Conservation (phyloP, 2,797 vertebrate species). For the Tamandua tetradactyla region DNA sequence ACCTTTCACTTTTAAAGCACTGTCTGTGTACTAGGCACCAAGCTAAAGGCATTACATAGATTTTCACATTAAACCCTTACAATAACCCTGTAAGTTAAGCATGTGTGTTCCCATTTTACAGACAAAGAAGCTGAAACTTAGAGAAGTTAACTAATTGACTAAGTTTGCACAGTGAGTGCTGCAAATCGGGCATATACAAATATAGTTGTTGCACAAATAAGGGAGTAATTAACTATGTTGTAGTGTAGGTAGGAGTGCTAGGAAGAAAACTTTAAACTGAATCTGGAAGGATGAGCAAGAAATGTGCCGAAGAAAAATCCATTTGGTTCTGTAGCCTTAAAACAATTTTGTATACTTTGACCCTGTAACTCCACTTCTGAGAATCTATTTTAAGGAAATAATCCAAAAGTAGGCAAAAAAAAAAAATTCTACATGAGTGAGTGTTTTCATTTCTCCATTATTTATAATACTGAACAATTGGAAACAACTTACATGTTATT, state of each 20-base stretch:
- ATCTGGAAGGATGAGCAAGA: not conserved
- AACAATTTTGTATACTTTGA: constrained; percentile 22
- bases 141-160: not conserved
- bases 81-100: not conserved
- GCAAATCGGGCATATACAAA: not conserved
- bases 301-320: not conserved
- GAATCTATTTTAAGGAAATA: not conserved
- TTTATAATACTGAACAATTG: constrained; percentile 26
- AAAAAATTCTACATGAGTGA: not conserved
- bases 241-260: not conserved
- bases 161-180: not conserved
- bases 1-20: not conserved
- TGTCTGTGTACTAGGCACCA: not conserved
- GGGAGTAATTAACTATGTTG: not conserved
- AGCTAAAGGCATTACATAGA: not conserved
- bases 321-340: not conserved
- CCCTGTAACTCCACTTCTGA: not conserved
- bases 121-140: not conserved
- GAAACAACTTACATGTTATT: not conserved
- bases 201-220: not conserved
- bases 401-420: not conserved
- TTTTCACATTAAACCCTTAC: constrained; percentile 17
- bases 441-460: not conserved
- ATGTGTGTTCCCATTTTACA: not conserved
- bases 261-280: not conserved